Conservation (phyloP, 2,113 vertebrate species). For the Otus sunia region DNA sequence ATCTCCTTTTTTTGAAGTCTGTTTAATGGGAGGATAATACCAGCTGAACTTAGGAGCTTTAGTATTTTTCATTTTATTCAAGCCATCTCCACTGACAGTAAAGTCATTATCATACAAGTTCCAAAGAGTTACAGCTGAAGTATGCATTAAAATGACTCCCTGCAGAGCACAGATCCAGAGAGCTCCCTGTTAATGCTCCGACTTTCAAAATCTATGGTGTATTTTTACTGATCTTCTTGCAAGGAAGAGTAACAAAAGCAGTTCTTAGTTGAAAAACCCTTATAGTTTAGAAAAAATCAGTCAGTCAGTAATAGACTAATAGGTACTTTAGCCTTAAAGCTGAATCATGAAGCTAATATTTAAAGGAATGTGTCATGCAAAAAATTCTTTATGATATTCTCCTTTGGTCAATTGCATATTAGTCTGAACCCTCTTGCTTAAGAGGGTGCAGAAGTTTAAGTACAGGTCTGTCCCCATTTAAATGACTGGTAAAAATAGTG, state of each 20-base stretch:
- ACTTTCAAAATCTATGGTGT: not conserved
- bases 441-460: not conserved
- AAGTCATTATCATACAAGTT: slow-evolving; percentile 38
- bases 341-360: not conserved
- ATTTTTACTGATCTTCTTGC: slow-evolving; percentile 17
- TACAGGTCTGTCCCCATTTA: not conserved
- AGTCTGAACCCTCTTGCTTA: not conserved
- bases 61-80: slow-evolving; percentile 32
- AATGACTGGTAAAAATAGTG: not conserved
- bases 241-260: slow-evolving; percentile 2
- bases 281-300: not conserved
- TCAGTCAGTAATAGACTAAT: not conserved
- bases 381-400: not conserved
- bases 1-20: not conserved
- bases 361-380: not conserved
- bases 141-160: slow-evolving; percentile 44
- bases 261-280: slow-evolving; percentile 11
- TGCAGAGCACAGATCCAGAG: slow-evolving; percentile 28
- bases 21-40: slow-evolving; percentile 22
- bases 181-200: slow-evolving; percentile 5
- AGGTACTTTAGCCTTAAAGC: not conserved
- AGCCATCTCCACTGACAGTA: slow-evolving; percentile 11
- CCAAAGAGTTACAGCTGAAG: slow-evolving; percentile 44
- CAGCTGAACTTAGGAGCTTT: slow-evolving; percentile 18
- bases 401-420: not conserved